Base-by-base conservation (phyloP, 2,797 vertebrate species). In the Clamator glandarius region DNA sequence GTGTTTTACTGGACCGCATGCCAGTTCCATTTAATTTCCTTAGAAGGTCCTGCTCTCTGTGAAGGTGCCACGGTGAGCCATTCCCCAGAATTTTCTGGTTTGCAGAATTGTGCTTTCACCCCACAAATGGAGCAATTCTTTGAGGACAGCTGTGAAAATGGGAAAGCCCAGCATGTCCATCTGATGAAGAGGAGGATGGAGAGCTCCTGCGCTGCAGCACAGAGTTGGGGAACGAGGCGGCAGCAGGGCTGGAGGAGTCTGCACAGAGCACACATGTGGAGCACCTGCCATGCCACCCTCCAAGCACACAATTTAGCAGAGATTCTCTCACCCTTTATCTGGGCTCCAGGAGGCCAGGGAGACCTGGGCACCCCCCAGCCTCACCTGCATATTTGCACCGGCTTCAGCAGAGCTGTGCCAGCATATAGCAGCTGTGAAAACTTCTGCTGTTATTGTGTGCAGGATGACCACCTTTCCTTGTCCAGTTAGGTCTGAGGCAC, bases 401-500 rank as follows among this genome's bases (percentile, higher is more conserved):
- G 12, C 41, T 18, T 25, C 62, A 6, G 15, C 2, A 10, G 42
- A 51, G 24, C 24, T 3, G 31, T 25, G 67, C 35, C 51, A 17
- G 17, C 4, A 1, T 11, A 1, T 21, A 0, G 2, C 12, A 4
- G 41, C 70, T 24, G 36, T 7, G 42, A 3, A 11, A 33, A 5
- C 17, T 14, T 7, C 46, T 20, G 62, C 63, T 28, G 2, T 3
- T 15, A 11, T 2, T 23, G 6, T 0, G 0, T 0, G 5, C 1
- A 18, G 58, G 36, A 50, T 31, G n/a, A 4, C 29, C 33, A 3
- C 33, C 0, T 16, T 3, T 15, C 46, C 42, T 54, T 42, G 41
- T 13, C 39, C 44, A 1, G 20, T 3, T 5, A 8, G 39, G 10
- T 2, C 19, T 11, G 6, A 3, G 29, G 59, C 64, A 13, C 44